Base-by-base conservation (phyloP, 2,797 vertebrate species). In the Perodicticus potto region DNA sequence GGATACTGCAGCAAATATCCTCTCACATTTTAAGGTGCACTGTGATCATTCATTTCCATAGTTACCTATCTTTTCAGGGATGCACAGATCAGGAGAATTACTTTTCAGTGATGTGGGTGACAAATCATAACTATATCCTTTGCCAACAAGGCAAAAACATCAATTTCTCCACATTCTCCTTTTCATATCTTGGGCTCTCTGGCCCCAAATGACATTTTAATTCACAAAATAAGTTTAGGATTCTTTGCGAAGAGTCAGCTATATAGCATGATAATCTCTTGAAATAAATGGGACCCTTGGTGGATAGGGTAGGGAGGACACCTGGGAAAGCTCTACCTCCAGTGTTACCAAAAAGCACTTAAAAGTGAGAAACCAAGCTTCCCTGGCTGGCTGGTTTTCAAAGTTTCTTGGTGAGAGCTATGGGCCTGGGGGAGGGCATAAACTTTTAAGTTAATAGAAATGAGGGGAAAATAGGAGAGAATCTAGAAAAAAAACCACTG, bases 141-240 rank as follows among this genome's bases (percentile, higher is more conserved):
- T 40, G 91, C 61, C 25, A 82, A 53, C 59, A 94, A 86, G 81
- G 76, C 74, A 83, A 91, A 87, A 34, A 37, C 17, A 23, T 23
- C 67, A 80, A 49, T 63, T 72, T 67, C 13, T 63, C 37, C 88
- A 80, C 10, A 73, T 61, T 93, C 40, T 96, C 91, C 40, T n/a
- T 70, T 49, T 74, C 23, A 81, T 40, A 63, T 3, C 20, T 63
- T 0, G 2, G 93, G 74, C 45, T 88, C 89, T 8, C 9, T 0
- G 55, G 87, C 53, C 69, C 76, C 37, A 76, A 25, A 32, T 34
- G 77, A 86, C 29, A 34, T 85, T 96, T 84, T 92, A 90, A 86
- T 85, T 95, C 67, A 77, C 32, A 84, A 72, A 94, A 94, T 63
- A 37, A 94, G 92, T 45, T 95, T 91, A 83, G 89, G 93, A 94